These are phyloP conservation scores for Chelonia mydas DNA, from an alignment of 2,797 vertebrate genomes.

Conservation along the genomic window DNA sequence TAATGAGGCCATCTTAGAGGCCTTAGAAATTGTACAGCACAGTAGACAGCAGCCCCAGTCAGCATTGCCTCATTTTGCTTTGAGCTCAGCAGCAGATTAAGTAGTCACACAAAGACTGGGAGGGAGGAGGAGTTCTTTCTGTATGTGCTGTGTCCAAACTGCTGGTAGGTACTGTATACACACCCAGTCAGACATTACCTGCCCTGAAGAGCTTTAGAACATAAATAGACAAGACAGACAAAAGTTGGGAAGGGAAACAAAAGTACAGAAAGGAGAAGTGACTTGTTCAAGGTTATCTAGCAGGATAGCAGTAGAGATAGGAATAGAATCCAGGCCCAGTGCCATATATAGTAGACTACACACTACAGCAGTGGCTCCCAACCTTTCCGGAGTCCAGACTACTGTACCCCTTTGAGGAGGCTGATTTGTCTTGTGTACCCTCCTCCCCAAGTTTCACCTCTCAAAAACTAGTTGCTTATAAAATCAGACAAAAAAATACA, in stretches of 20 bases:
- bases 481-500: no score
- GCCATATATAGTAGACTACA: background rate
- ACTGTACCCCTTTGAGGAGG: no score
- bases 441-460: no score
- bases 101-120: rapidly evolving
- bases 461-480: no score
- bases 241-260: slow-evolving; percentile 8
- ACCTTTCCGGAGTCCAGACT: no score
- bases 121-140: background rate
- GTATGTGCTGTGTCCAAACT: background rate
- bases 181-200: background rate
- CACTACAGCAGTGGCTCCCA: background rate
- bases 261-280: background rate
- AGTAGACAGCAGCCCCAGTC: rapidly evolving
- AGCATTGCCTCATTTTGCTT: rapidly evolving
- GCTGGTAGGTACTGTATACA: background rate
- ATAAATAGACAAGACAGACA: background rate
- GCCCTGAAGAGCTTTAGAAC: background rate
- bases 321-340: background rate
- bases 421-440: no score
- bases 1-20: no score
- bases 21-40: rapidly evolving
- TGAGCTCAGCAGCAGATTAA: rapidly evolving
- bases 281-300: background rate
- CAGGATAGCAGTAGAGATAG: slow-evolving; percentile 24